Percentiles rank a stretch among this genome's conserved stretches.
phyloP scores from a whole-genome alignment of 2,113 vertebrate genomes.

The Cynocephalus volans region DNA sequence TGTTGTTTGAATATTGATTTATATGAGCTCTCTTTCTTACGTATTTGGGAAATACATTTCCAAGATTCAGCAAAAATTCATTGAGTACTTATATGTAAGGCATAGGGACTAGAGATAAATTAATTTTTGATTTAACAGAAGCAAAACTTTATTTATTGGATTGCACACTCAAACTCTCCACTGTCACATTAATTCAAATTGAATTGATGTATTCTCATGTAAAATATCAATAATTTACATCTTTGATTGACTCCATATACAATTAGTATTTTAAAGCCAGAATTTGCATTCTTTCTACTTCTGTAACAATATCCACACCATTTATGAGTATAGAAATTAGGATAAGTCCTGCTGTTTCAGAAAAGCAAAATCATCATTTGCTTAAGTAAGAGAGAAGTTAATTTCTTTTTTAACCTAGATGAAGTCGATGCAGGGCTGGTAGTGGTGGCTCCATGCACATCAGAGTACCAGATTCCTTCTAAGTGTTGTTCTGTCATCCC shows the following conservation, averaged over 20 bases:
- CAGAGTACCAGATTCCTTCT: not conserved
- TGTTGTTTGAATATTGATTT: not conserved
- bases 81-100: not conserved
- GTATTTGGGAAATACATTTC: not conserved
- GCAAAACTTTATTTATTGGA: not conserved
- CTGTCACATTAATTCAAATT: not conserved
- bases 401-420: not conserved
- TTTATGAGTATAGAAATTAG: not conserved
- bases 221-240: not conserved
- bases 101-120: not conserved
- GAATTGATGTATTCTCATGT: not conserved
- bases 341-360: not conserved
- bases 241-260: not conserved
- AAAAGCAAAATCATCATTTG: not conserved
- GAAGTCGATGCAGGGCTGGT: not conserved
- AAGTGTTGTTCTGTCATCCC: not conserved
- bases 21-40: not conserved
- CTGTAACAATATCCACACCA: not conserved
- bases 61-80: not conserved
- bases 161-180: not conserved
- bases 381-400: not conserved
- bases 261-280: not conserved
- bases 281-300: not conserved
- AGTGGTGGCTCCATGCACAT: not conserved
- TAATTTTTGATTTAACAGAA: not conserved